These are phyloP conservation scores for Dynastes grantii DNA, from an alignment of 2,888 invertebrate species.

Conservation along the genomic window DNA sequence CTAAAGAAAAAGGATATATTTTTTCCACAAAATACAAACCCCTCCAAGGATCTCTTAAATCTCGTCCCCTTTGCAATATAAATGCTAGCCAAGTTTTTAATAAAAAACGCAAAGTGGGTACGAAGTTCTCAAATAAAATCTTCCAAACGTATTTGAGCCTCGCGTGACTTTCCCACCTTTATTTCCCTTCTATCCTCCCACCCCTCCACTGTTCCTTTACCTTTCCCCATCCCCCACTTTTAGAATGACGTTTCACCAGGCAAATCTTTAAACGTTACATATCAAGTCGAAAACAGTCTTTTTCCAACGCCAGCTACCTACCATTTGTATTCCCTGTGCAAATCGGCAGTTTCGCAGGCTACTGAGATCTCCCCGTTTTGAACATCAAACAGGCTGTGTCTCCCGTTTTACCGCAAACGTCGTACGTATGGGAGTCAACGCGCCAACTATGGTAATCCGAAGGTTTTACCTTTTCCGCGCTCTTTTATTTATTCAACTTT, in stretches of 20 bases:
- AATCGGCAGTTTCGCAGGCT: slow-evolving; percentile 66
- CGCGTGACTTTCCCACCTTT: neutral
- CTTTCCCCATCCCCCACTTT: neutral
- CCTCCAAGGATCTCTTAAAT: neutral
- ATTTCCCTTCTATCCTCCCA: neutral
- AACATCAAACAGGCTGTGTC: neutral
- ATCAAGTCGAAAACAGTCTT: neutral
- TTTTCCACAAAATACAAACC: neutral
- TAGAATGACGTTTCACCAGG: neutral
- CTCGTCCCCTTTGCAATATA: neutral
- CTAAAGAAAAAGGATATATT: too few species aligned
- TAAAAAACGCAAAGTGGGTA: slow-evolving; percentile 64
- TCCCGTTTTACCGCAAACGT: neutral
- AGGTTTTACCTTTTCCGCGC: slow-evolving; percentile 13
- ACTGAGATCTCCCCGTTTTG: slow-evolving; percentile 61
- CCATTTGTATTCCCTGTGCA: slow-evolving; percentile 66
- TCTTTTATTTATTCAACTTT: slow-evolving; percentile 29
- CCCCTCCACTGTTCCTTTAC: neutral
- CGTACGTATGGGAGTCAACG: neutral
- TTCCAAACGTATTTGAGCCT: slow-evolving; percentile 59
- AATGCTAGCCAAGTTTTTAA: slow-evolving; percentile 52
- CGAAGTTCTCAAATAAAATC: slow-evolving; percentile 65
- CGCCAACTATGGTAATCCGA: slow-evolving; percentile 6
- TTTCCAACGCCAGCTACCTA: too few species aligned
- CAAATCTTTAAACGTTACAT: neutral